Conservation (phyloP, 2,113 vertebrate species). For the Physeter macrocephalus region DNA sequence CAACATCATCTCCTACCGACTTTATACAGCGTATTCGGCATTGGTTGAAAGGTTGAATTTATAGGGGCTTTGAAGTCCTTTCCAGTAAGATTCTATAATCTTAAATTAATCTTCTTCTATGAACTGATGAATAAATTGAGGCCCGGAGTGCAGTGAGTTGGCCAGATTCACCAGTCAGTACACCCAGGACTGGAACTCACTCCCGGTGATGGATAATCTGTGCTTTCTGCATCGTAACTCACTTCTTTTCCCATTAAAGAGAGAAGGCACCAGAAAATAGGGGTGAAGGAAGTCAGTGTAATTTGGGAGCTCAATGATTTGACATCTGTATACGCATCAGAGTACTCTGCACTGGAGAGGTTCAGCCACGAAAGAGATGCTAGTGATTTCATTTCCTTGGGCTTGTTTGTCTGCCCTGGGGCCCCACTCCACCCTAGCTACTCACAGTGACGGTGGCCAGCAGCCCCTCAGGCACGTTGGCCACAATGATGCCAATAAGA, state of each 20-base stretch:
- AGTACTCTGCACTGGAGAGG: neutral
- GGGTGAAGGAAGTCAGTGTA: neutral
- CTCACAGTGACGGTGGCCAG: constrained; percentile 77
- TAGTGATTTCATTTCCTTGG: neutral
- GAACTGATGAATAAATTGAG: neutral
- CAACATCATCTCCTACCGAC: neutral
- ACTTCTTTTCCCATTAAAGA: neutral
- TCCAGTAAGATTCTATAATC: neutral
- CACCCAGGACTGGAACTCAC: neutral
- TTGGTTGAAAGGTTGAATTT: neutral
- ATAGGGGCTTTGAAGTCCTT: neutral
- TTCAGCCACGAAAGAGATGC: neutral
- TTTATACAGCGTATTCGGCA: neutral
- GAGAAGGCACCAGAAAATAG: neutral
- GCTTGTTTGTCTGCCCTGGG: neutral
- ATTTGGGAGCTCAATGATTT: neutral
- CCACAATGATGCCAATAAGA: constrained; percentile 78
- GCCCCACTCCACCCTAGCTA: neutral
- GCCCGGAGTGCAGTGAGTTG: neutral
- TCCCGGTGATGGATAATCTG: neutral
- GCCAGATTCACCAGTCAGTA: neutral
- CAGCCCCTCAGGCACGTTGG: constrained; percentile 79
- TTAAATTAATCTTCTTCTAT: neutral
- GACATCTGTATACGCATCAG: accelerated
- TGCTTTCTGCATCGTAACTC: neutral